phyloP scores from a whole-genome alignment of 2,888 invertebrate genomes.

The Hermaeophaga mercurialis region DNA sequence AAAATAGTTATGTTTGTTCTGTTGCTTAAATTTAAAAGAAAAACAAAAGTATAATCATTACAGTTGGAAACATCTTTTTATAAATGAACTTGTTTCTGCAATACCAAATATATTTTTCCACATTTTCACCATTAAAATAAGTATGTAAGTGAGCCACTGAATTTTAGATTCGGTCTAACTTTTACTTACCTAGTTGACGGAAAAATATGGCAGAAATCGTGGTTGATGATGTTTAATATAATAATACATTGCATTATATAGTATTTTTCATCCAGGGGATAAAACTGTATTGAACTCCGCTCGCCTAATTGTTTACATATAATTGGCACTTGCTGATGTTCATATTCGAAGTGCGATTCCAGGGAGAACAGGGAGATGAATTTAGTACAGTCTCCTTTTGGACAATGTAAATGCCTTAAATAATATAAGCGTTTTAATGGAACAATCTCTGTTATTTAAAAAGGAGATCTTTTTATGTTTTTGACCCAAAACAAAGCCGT shows the following conservation, averaged over 20 bases:
- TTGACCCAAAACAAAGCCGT: no score
- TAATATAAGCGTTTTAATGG: no score
- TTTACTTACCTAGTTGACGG: constrained; percentile 31
- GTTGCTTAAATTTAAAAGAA: no score
- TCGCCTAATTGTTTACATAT: constrained; percentile 47
- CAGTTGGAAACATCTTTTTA: no score
- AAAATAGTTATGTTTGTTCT: no score
- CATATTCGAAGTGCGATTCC: constrained; percentile 63
- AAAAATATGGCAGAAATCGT: constrained; percentile 34
- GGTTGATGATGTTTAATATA: constrained; percentile 38
- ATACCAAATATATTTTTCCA: neutral
- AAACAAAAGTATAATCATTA: no score
- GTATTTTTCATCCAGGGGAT: constrained; percentile 46
- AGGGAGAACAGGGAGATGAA: constrained; percentile 62
- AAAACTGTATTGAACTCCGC: constrained; percentile 49
- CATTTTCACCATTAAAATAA: constrained; percentile 6
- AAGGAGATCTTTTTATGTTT: no score
- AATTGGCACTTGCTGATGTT: constrained; percentile 56
- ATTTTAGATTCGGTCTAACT: constrained; percentile 2
- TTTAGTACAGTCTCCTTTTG: constrained; percentile 60
- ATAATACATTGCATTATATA: constrained; percentile 47
- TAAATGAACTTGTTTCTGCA: neutral
- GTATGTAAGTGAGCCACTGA: constrained; percentile 2
- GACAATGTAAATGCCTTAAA: constrained; percentile 60
- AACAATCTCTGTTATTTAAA: no score